Evolutionary conservation across 2,888 invertebrate species (phyloP), one percentile per base, ranked within the genome.

Genomic region (Eupithecia exiguata): DNA sequence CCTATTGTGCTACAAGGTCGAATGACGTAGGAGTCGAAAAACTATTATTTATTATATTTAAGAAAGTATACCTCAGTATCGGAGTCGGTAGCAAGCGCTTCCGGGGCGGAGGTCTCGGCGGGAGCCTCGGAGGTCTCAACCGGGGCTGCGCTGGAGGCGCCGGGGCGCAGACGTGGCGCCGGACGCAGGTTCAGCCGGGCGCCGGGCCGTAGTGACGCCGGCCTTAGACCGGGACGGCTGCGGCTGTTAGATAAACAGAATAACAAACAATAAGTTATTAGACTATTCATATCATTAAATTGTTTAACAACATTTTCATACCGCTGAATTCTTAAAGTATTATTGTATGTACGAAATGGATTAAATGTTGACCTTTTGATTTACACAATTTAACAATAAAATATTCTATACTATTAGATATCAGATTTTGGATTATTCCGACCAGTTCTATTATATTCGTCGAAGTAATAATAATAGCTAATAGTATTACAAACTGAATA

Each of bases 121-220:
- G 94, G 91, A 9, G 91, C 87, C 67, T 95, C 94, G 1, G 95
- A 90, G 18, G 93, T 84, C 43, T 95, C 93, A 0, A 91, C 87
- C 7, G 94, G 87, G 7, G 95, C 92, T 0, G 95, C 81, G 71
- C 82, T 94, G 0, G 95, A 89, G 0, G 93, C 91, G 0, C 95
- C 95, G 1, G 95, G 94, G 83, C 95, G 93, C 71, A 93, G 88
- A 87, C 95, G 78, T 3, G 89, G 86, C 80, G 77, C 89, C 12
- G 92, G 88, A 1, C 92, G 87, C 70, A 96, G 88, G 85, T 96
- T 96, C 67, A 97, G 91, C 82, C 96, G 95, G 3, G 96, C 95
- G 2, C 96, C 96, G 0, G 96, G 96, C 72, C 96, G 93, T 69
- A 96, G 91, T 0, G 96, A 95, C 70, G 88, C 87, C 1, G 92